Conservation (phyloP, 64 coral and sea anemone species). For the Acropora tenuis region DNA sequence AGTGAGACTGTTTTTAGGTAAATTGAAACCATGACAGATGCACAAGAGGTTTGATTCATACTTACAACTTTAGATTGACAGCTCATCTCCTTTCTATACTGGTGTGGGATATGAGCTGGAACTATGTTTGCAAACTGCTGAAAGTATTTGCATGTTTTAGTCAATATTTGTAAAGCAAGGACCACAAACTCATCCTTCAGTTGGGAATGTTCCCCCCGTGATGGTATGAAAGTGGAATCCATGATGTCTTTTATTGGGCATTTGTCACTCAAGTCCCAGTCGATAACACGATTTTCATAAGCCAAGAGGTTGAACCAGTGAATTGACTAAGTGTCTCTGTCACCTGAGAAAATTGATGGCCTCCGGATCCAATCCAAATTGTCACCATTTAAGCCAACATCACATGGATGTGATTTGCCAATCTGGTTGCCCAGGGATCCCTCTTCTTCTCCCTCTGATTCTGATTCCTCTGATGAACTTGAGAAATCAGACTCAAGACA, state of each 20-base stretch:
- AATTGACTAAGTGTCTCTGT: constrained; percentile 19
- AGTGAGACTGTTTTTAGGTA: neutral
- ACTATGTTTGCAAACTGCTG: neutral
- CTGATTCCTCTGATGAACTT: neutral
- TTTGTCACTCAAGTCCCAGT: constrained; percentile 10
- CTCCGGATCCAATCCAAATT: constrained; percentile 23
- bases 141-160: neutral
- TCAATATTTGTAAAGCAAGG: constrained; percentile 8
- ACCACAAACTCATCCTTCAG: constrained; percentile 23
- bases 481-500: neutral
- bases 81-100: constrained; percentile 7
- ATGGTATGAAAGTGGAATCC: constrained; percentile 19
- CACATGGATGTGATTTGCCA: neutral
- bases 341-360: constrained; percentile 18
- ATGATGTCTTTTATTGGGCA: constrained; percentile 1
- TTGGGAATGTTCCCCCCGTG: constrained; percentile 1
- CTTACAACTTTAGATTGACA: constrained; percentile 40
- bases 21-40: neutral
- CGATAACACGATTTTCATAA: constrained; percentile 19
- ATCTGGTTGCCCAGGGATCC: neutral
- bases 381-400: constrained; percentile 41
- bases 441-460: neutral
- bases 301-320: constrained; percentile 30
- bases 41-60: constrained; percentile 20
- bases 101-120: constrained; percentile 10